Conservation (phyloP, 1,140 invertebrate species). For the Pseudomyrmex sp. region DNA sequence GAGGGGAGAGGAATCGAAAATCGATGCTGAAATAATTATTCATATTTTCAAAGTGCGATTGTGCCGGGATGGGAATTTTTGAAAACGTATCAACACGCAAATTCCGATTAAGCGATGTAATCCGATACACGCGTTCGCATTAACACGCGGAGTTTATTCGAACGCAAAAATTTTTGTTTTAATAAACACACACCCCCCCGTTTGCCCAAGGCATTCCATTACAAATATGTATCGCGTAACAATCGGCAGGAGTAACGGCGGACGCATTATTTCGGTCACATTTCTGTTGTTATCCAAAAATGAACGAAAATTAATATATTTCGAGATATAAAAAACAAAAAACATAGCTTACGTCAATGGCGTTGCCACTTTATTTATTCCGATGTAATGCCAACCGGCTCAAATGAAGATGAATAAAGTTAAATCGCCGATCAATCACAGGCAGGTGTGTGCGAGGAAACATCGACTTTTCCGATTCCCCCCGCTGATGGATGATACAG, state of each 20-base stretch:
- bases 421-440: slow-evolving; percentile 3
- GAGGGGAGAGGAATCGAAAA: slow-evolving; percentile 39
- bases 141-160: no score
- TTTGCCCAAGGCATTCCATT: no score
- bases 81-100: slow-evolving; percentile 22
- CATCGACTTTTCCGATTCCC: slow-evolving; percentile 42
- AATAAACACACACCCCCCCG: no score
- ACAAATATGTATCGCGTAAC: no score
- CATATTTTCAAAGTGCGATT: no score
- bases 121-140: no score
- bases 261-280: no score
- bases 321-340: neutral
- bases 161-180: no score
- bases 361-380: neutral
- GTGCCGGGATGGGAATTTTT: slow-evolving; percentile 8
- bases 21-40: neutral
- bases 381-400: neutral
- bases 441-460: neutral
- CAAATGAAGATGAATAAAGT: neutral
- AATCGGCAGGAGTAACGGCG: no score
- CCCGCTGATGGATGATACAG: slow-evolving; percentile 27
- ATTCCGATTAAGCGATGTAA: no score
- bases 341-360: neutral
- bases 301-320: neutral
- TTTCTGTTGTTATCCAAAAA: no score